Percentiles rank a stretch among this genome's conserved stretches.
These are phyloP conservation scores for Lampris incognitus DNA, from an alignment of 2,113 vertebrate genomes.

Conservation along the genomic window DNA sequence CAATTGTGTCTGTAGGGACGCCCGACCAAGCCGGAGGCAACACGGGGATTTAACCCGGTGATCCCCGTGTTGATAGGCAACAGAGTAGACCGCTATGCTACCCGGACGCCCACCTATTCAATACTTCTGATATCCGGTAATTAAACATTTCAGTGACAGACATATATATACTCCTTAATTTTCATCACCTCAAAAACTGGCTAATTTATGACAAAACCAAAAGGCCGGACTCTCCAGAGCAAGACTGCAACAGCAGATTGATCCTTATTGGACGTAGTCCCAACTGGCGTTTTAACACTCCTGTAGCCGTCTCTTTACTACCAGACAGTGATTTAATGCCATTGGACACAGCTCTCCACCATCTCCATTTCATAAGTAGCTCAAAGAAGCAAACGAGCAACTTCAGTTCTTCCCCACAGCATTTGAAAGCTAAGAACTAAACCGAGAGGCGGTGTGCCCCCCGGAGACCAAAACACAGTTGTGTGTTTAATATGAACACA, in stretches of 20 bases:
- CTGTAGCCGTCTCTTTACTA: conserved; percentile 33
- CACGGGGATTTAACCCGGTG: too few relatives aligned
- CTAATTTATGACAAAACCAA: accelerated
- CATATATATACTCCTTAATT: not conserved
- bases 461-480: conserved; percentile 24
- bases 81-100: too few relatives aligned
- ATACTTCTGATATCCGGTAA: too few relatives aligned
- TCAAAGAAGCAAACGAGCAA: conserved; percentile 33
- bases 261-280: conserved; percentile 34
- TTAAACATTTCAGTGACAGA: not conserved
- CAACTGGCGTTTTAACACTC: conserved; percentile 7
- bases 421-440: conserved; percentile 26
- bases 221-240: not conserved
- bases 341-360: conserved; percentile 48
- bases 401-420: conserved; percentile 19
- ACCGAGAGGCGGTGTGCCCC: conserved; percentile 8
- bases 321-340: conserved; percentile 56
- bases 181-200: too few relatives aligned
- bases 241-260: not conserved
- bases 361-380: conserved; percentile 52
- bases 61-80: too few relatives aligned
- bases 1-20: too few relatives aligned
- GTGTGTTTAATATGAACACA: conserved; percentile 25
- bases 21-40: too few relatives aligned
- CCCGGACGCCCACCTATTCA: too few relatives aligned